Evolutionary conservation across 2,888 invertebrate species (phyloP), one percentile per base, ranked within the genome.

Genomic region (Tetranychus truncatus): DNA sequence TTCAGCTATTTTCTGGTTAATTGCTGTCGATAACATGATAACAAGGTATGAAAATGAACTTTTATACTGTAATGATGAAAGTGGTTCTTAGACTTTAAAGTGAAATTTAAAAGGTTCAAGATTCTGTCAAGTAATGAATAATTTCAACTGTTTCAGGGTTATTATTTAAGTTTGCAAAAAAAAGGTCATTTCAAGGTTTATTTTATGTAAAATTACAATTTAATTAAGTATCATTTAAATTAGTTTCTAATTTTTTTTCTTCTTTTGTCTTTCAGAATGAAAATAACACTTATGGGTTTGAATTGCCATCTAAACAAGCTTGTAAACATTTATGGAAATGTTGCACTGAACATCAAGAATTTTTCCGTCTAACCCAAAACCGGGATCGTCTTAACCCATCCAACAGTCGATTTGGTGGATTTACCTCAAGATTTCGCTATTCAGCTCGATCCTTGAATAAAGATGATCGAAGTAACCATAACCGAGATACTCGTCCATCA

Each of bases 261-360:
- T 34, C 34, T 34, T 34, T 34, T 34, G 34, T 34, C 34, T 34
- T 55, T 55, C 83, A 92, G 92, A 92, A 91, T 82, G 94, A 94
- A 81, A 92, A 94, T 79, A 91, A 91, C 82, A 94, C 94, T n/a
- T 95, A 93, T 83, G 94, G 94, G 7, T 95, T 95, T 84, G 94
- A 95, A 84, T 91, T 93, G 44, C 91, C 91, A 72, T 91, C 92
- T 76, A 89, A 92, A 80, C 87, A 91, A 44, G 94, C 94, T 20
- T 95, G 95, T 83, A 92, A 95, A 81, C 95, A 95, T 84, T 86
- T 96, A 79, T 95, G 95, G 93, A 90, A 91, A 80, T 95, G 95
- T 84, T 94, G 94, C 83, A 89, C 93, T 75, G 95, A 95, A 83
- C 95, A 95, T 83, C 95, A 95, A 84, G 90, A 92, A 5, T 84